These are phyloP conservation scores for Macrotus californicus DNA, from an alignment of 2,113 vertebrate species.

Conservation along the genomic window DNA sequence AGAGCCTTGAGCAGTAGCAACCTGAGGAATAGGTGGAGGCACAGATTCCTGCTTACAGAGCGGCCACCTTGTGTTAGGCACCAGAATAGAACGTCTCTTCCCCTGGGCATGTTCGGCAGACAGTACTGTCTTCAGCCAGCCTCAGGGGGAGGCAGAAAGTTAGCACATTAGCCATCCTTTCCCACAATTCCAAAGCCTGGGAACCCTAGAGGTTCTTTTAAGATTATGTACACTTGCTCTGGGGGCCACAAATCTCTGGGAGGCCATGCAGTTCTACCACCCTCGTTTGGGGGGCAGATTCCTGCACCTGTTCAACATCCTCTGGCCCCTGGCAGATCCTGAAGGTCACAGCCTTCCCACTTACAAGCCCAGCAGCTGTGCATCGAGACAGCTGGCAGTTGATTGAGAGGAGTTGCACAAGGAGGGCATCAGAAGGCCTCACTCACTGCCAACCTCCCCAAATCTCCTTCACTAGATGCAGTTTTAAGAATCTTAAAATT, in stretches of 20 bases:
- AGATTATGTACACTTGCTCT: background rate
- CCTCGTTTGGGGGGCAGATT: background rate
- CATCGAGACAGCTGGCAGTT: background rate
- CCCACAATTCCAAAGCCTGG: background rate
- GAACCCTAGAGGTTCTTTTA: background rate
- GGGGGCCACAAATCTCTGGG: background rate
- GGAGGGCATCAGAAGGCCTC: background rate
- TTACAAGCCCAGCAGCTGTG: background rate
- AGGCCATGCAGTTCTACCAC: background rate
- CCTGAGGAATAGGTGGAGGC: background rate
- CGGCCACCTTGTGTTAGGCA: background rate
- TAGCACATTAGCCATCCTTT: background rate
- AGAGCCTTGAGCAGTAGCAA: background rate
- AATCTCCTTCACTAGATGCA: background rate
- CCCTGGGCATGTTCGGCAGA: background rate
- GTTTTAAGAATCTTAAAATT: background rate
- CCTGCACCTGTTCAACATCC: background rate
- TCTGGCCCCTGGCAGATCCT: background rate
- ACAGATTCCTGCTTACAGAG: background rate
- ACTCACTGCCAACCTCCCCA: background rate
- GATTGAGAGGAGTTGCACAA: background rate
- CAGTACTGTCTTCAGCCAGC: background rate
- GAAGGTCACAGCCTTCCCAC: background rate
- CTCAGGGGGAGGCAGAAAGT: background rate
- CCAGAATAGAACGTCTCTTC: background rate